These are phyloP conservation scores for Acyrthosiphon pisum DNA, from an alignment of 1,140 invertebrate genomes.

Conservation along the genomic window DNA sequence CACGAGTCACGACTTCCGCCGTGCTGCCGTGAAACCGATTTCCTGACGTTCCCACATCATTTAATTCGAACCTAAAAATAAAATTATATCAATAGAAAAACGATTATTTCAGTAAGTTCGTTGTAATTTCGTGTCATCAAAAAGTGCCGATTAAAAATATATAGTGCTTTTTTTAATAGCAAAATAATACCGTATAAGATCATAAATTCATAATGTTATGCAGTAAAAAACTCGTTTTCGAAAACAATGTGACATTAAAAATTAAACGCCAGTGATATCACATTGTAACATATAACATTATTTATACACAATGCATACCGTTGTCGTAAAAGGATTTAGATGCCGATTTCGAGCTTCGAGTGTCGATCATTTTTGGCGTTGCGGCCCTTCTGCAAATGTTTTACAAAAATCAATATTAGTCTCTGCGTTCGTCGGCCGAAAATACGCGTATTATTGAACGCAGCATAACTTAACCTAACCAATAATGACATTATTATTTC, in stretches of 20 bases:
- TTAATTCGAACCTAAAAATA: not conserved
- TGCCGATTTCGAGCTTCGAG: not conserved
- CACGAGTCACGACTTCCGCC: slow-evolving; percentile 13
- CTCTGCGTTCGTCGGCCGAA: not conserved
- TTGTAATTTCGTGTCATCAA: not conserved
- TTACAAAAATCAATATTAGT: too few species aligned
- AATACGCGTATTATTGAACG: not conserved
- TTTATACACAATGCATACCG: not conserved
- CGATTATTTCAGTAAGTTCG: not conserved
- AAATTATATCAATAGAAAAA: not conserved
- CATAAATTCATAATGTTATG: not conserved
- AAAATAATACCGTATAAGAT: too few species aligned
- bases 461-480: too few species aligned
- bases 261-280: not conserved
- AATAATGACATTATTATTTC: not conserved
- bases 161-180: not conserved
- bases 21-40: not conserved
- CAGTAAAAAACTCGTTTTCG: not conserved
- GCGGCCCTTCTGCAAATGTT: not conserved
- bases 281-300: not conserved
- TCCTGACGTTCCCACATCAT: not conserved
- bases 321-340: not conserved
- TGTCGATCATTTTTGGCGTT: not conserved
- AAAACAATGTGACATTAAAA: not conserved
- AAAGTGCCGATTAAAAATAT: not conserved